Conservation (phyloP, 2,888 invertebrate species). For the Doris montereyensis region DNA sequence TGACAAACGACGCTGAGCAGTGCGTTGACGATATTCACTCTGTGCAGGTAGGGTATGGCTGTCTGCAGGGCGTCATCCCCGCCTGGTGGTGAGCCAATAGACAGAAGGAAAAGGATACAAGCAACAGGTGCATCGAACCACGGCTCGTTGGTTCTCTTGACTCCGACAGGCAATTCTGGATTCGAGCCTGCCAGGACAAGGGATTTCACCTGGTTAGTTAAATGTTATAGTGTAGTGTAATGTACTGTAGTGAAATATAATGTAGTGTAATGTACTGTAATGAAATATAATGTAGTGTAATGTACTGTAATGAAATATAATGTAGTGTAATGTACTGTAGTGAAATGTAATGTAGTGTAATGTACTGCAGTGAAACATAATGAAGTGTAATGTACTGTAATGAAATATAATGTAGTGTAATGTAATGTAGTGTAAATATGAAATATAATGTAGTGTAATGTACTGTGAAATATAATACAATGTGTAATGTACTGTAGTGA, state of each 20-base stretch:
- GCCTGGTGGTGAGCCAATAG: no score
- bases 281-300: background rate
- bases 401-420: slow-evolving; percentile 24
- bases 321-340: background rate
- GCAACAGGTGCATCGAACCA: no score
- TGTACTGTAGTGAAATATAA: background rate
- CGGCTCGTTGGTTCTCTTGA: no score
- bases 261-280: background rate
- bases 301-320: background rate
- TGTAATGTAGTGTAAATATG: background rate
- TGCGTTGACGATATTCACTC: no score
- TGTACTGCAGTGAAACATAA: background rate
- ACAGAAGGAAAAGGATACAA: no score
- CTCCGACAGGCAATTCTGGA: no score
- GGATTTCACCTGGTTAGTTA: no score
- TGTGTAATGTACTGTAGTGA: slow-evolving; percentile 18
- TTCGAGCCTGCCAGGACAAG: no score
- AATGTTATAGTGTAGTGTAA: no score
- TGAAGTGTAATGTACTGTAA: slow-evolving; percentile 18
- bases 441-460: slow-evolving; percentile 15
- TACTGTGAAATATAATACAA: background rate
- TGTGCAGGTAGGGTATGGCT: no score
- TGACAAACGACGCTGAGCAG: no score
- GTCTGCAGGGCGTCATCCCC: no score
- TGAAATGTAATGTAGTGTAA: background rate